Percentiles rank a stretch among this genome's conserved stretches.
These are phyloP conservation scores for Drosophila malerkotliana DNA, from an alignment of 1,140 invertebrate species.

Conservation along the genomic window DNA sequence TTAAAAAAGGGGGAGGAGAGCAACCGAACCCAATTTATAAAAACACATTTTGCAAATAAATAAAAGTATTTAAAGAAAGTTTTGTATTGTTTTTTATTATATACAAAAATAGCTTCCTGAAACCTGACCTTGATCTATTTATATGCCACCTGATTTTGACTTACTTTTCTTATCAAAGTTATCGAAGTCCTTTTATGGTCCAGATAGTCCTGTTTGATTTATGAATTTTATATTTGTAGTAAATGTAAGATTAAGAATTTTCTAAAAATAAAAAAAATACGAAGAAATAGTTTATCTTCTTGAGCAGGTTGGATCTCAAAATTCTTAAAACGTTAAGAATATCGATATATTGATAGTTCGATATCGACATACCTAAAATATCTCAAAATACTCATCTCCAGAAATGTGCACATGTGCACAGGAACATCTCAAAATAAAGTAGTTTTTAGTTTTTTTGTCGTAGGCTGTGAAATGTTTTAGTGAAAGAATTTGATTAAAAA, in stretches of 20 bases:
- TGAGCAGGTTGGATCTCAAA: no score
- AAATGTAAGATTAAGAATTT: no score
- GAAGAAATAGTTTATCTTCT: no score
- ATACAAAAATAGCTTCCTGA: not conserved
- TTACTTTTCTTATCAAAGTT: not conserved
- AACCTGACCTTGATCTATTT: not conserved
- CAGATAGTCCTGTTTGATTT: no score
- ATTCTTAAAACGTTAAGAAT: not conserved
- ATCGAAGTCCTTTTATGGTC: not conserved
- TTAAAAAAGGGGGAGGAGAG: conserved; percentile 42
- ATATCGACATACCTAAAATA: not conserved
- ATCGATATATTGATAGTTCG: not conserved
- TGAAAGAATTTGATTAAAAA: conserved; percentile 35
- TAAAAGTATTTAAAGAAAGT: not conserved
- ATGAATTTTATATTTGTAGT: no score
- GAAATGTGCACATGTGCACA: conserved; percentile 27
- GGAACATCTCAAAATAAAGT: conserved; percentile 28
- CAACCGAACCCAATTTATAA: conserved; percentile 65
- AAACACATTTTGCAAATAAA: conserved; percentile 54
- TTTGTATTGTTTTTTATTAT: not conserved
- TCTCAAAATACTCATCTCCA: not conserved
- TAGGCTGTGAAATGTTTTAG: conserved; percentile 51
- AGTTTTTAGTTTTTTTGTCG: conserved; percentile 34
- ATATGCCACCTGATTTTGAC: not conserved
- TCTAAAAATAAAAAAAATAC: no score